phyloP scores from a whole-genome alignment of 2,113 vertebrate species.

The Catharus fuscescens region DNA sequence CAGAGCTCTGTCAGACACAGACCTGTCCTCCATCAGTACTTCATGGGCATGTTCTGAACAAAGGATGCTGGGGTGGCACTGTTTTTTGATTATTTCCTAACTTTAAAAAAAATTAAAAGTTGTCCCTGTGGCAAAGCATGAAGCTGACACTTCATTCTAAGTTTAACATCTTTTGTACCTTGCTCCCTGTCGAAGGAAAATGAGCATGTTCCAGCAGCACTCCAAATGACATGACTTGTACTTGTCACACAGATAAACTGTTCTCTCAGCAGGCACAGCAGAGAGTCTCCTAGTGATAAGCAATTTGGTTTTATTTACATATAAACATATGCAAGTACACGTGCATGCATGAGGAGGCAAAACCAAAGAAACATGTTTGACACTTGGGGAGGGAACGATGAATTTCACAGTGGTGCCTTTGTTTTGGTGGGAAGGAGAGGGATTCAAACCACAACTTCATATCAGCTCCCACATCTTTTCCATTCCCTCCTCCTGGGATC shows the following conservation, averaged over 20 bases:
- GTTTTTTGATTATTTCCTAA: neutral
- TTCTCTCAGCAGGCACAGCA: slow-evolving; percentile 5
- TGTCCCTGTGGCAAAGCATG: neutral
- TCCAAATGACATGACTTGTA: neutral
- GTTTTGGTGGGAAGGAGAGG: neutral
- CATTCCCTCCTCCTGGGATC: neutral
- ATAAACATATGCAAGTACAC: neutral
- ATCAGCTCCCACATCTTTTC: neutral
- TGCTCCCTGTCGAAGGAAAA: neutral
- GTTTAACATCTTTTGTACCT: neutral
- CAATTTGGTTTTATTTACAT: neutral
- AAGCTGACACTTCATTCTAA: neutral
- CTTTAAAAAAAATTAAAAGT: neutral
- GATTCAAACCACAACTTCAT: neutral
- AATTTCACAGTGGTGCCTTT: neutral
- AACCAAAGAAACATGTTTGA: neutral
- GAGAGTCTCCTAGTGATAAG: neutral
- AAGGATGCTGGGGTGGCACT: neutral
- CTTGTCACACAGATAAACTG: neutral
- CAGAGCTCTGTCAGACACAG: neutral
- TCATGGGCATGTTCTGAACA: neutral
- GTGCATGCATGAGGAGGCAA: neutral
- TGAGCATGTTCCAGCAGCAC: neutral
- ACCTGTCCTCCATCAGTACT: neutral
- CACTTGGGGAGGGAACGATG: neutral